Percentiles rank a stretch among this genome's conserved stretches.
Conservation (phyloP, 2,797 vertebrate genomes). For the Sebastes steindachneri region DNA sequence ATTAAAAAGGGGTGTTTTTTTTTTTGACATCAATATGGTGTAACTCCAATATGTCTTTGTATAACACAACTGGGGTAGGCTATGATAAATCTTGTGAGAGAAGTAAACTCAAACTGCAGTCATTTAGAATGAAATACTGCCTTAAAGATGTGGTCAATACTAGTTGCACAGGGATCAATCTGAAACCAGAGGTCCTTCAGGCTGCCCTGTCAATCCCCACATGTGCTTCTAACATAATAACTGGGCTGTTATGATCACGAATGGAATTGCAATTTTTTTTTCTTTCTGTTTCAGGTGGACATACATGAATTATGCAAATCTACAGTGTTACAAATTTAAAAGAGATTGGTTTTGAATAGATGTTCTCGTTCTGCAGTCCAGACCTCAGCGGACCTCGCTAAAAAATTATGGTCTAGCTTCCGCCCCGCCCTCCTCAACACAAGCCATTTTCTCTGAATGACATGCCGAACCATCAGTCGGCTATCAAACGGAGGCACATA, state of each 20-base stretch:
- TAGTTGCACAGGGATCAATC: conserved; percentile 25
- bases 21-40: not conserved
- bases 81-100: not conserved
- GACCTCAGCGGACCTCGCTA: not conserved
- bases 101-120: not conserved
- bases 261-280: conserved; percentile 24
- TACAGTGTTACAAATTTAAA: conserved; percentile 13
- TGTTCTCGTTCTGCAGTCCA: not conserved
- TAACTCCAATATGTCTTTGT: not conserved
- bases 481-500: conserved; percentile 46
- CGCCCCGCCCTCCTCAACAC: not conserved
- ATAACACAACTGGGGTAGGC: not conserved
- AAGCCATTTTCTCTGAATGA: conserved; percentile 40
- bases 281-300: conserved; percentile 20
- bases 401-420: not conserved
- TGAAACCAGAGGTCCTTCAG: not conserved
- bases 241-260: conserved; percentile 1
- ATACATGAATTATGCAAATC: conserved; percentile 43
- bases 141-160: conserved; percentile 24
- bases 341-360: conserved; percentile 25
- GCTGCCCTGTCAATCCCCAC: conserved; percentile 14
- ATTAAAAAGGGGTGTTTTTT: not conserved
- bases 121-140: not conserved
- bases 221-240: conserved; percentile 18
- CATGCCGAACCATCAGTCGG: conserved; percentile 32